Evolutionary conservation across 2,113 vertebrate species (phyloP).

Genomic region (Bufo gargarizans): DNA sequence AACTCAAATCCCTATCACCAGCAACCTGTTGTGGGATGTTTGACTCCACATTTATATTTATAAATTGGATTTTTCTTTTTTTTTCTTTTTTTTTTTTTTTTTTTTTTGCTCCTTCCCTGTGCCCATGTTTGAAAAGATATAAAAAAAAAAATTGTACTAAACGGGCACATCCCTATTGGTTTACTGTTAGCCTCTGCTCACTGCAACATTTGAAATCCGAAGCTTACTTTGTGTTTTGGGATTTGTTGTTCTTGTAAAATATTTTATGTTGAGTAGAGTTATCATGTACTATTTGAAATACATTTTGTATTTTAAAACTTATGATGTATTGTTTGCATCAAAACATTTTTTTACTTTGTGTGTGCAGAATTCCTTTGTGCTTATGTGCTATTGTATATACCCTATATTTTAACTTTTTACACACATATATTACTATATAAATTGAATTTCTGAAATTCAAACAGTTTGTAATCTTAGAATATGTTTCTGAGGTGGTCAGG

Average conservation of each 20-base stretch:
- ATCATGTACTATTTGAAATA: constrained; percentile 58
- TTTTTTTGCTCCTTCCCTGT: background rate
- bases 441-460: constrained; percentile 19
- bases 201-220: constrained; percentile 22
- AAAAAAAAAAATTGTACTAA: background rate
- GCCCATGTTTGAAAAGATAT: background rate
- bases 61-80: background rate
- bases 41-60: constrained; percentile 31
- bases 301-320: constrained; percentile 59
- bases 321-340: constrained; percentile 56
- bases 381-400: constrained; percentile 52
- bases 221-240: constrained; percentile 56
- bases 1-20: constrained; percentile 50
- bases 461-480: constrained; percentile 19
- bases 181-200: constrained; percentile 37
- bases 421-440: constrained; percentile 29
- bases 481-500: background rate
- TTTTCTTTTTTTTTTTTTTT: background rate
- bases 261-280: constrained; percentile 58
- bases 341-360: constrained; percentile 42
- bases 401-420: constrained; percentile 41
- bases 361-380: constrained; percentile 43
- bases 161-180: background rate
- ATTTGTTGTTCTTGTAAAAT: constrained; percentile 57
- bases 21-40: constrained; percentile 42